Percentiles rank a stretch among this genome's conserved stretches.
phyloP scores from a whole-genome alignment of 2,888 invertebrate genomes.

The Acheta domesticus region DNA sequence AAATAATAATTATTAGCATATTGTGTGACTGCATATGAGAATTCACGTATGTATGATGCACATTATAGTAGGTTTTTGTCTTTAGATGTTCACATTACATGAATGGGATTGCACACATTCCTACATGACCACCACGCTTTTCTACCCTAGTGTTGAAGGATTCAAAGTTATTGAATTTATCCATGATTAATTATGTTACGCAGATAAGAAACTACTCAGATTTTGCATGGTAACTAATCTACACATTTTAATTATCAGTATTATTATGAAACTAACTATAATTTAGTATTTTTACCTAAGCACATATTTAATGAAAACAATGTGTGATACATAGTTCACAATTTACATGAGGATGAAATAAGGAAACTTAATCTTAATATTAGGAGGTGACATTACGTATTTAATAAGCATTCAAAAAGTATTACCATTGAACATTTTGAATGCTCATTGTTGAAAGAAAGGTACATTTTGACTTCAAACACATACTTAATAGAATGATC shows the following conservation, averaged over 20 bases:
- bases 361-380: not conserved
- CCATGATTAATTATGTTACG: conserved; percentile 26
- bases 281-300: conserved; percentile 32
- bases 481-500: not conserved
- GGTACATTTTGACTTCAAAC: conserved; percentile 4
- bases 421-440: conserved; percentile 12
- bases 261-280: conserved; percentile 36
- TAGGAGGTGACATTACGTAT: not conserved
- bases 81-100: conserved; percentile 31
- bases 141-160: conserved; percentile 25
- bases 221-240: conserved; percentile 28
- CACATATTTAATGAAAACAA: conserved; percentile 22
- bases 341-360: not conserved
- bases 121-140: conserved; percentile 26
- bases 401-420: conserved; percentile 12
- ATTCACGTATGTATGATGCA: conserved; percentile 22
- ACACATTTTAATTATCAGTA: conserved; percentile 28
- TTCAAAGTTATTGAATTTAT: conserved; percentile 26
- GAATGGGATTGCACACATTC: conserved; percentile 25
- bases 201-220: conserved; percentile 29
- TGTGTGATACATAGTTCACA: conserved; percentile 12
- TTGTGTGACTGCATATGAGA: conserved; percentile 25
- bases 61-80: conserved; percentile 26
- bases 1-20: conserved; percentile 21
- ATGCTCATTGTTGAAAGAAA: not conserved